Conservation (phyloP, 2,797 vertebrate species). For the Ceryle rudis region DNA sequence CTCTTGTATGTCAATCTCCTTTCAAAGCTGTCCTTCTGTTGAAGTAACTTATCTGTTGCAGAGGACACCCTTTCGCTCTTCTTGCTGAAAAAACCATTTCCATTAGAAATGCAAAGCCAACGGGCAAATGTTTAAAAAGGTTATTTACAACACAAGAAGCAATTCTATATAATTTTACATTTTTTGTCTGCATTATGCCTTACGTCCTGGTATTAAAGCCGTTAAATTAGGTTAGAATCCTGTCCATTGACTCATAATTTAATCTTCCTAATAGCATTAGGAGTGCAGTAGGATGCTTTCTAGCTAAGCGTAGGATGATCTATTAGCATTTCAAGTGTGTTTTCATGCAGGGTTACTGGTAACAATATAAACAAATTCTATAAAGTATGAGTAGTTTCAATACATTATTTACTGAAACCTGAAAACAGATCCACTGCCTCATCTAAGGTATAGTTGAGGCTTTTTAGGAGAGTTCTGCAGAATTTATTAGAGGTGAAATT, state of each 20-base stretch:
- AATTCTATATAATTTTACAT: not conserved
- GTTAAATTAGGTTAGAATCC: conserved; percentile 21
- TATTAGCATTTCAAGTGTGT: conserved; percentile 6
- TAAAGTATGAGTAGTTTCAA: not conserved
- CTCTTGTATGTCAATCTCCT: not conserved
- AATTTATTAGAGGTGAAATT: conserved; percentile 1
- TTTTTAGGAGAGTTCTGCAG: not conserved
- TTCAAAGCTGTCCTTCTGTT: not conserved
- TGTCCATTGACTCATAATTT: conserved; percentile 19
- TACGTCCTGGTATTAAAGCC: not conserved
- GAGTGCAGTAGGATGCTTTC: conserved; percentile 3
- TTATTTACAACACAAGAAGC: conserved; percentile 13
- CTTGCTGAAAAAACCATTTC: not conserved
- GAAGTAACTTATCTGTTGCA: not conserved
- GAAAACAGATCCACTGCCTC: not conserved
- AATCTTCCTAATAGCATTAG: conserved; percentile 30
- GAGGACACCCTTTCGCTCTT: not conserved
- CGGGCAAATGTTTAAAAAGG: not conserved
- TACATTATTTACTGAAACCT: not conserved
- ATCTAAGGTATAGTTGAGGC: not conserved
- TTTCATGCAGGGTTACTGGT: not conserved
- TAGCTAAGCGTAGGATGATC: not conserved
- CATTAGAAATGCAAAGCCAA: not conserved
- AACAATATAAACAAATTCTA: conserved; percentile 22
- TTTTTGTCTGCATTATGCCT: conserved; percentile 2